A percentile compares a stretch with the other conserved stretches of the same genome.
These are phyloP conservation scores for Xestia rhomboidea DNA, from an alignment of 2,888 invertebrate species.

Conservation along the genomic window DNA sequence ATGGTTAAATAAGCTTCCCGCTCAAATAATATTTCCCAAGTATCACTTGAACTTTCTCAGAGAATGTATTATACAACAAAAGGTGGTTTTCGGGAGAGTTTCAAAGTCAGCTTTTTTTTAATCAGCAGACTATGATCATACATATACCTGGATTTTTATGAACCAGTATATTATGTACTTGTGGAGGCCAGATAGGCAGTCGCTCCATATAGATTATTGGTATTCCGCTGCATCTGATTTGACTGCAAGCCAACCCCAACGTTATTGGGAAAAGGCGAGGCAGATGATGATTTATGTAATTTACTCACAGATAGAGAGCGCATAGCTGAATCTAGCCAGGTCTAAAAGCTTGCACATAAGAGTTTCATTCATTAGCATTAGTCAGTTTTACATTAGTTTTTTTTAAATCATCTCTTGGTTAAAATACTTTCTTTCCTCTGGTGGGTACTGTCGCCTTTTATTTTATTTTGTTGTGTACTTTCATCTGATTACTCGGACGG, in stretches of 20 bases:
- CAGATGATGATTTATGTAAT: too few species aligned
- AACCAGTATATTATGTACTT: background rate
- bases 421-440: background rate
- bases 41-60: background rate
- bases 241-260: too few species aligned
- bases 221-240: too few species aligned
- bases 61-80: background rate
- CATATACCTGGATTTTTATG: background rate
- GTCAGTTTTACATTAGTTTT: background rate
- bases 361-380: background rate
- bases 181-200: too few species aligned
- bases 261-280: too few species aligned
- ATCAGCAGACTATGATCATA: background rate
- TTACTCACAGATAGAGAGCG: too few species aligned
- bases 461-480: too few species aligned
- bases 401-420: background rate
- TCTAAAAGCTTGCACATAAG: background rate
- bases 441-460: too few species aligned
- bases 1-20: too few species aligned
- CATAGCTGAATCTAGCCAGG: background rate
- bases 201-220: too few species aligned
- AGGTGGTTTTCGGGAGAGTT: background rate
- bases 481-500: background rate
- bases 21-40: slow-evolving; percentile 21
- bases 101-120: background rate